These are phyloP conservation scores for Geopemphigus sp. DNA, from an alignment of 1,140 invertebrate species.

Conservation along the genomic window DNA sequence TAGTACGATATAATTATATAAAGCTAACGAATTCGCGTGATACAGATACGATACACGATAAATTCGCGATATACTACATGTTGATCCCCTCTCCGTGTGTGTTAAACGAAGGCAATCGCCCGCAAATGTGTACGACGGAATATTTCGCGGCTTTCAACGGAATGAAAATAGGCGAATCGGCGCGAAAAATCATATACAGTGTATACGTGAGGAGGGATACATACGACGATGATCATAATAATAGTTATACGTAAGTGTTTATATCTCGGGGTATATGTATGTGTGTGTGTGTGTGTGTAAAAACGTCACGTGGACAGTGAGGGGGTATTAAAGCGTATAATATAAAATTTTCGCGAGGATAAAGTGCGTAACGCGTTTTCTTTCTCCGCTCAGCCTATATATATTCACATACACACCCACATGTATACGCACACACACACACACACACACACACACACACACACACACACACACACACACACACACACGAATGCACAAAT, in stretches of 20 bases:
- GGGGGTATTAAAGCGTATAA: not conserved
- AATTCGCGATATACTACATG: too few relatives aligned
- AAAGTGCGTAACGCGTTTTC: not conserved
- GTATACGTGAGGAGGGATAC: not conserved
- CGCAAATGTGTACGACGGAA: not conserved
- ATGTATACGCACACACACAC: too few relatives aligned
- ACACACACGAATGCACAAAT: too few relatives aligned
- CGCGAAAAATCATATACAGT: not conserved
- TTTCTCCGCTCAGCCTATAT: not conserved
- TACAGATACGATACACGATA: too few relatives aligned
- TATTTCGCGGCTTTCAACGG: conserved; percentile 29
- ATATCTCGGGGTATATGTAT: not conserved
- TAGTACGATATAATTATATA: too few relatives aligned
- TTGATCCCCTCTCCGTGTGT: too few relatives aligned
- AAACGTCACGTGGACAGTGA: conserved; percentile 20
- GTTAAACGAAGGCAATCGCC: not conserved
- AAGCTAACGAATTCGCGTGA: too few relatives aligned
- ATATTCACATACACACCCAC: too few relatives aligned
- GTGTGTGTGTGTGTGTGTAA: not conserved
- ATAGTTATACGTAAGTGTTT: conserved; percentile 1
- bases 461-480: too few relatives aligned
- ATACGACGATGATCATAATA: not conserved
- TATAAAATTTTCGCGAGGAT: not conserved
- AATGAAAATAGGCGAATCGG: conserved; percentile 12
- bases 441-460: too few relatives aligned